Evolutionary conservation across 2,888 invertebrate species (phyloP), one percentile per base, ranked within the genome.

Genomic region (Dioctria linearis): DNA sequence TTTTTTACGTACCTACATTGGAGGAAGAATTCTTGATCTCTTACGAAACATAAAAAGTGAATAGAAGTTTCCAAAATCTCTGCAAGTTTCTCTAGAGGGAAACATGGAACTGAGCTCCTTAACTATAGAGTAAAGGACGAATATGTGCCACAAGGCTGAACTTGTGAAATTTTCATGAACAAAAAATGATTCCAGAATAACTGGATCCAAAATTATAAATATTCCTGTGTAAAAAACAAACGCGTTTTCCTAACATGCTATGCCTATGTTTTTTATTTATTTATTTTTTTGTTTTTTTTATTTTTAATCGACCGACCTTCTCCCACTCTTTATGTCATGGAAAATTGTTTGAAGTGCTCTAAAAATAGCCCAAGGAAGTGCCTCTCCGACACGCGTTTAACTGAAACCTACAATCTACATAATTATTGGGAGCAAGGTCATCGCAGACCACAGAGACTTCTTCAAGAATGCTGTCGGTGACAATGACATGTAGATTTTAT

Each of bases 231-330:
- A n/a, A 54, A 25, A 2, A 25, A 25, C 25, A 25, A 54, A 6
- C 3, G 54, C 54, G 54, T 54, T n/a, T 54, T 46, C 8, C 46
- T 25, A 25, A 25, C 25, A 25, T 25, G 0, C 25, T 25, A 25
- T 25, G 25, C 25, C 25, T 25, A 25, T 25, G 0, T 25, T 25
- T 25, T 25, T 25, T 25, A 1, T 25, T 25, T 25, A 25, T 25
- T 25, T 25, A 1, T 25, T 25, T 25, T 25, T 25, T 25, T 25
- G 2, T 25, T 25, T 25, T 25, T 25, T 25, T 25, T 25, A 1
- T 25, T 25, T 49, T 65, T 78, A 39, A 25, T 78, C 66, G 63
- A 69, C 63, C 25, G 39, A 69, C 69, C 69, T 69, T 69, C 49
- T 51, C 49, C 25, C 69, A 43, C 51, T 67, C 43, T 49, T 69